These are phyloP conservation scores for Oryzias celebensis DNA, from an alignment of 2,113 vertebrate species.

Conservation along the genomic window DNA sequence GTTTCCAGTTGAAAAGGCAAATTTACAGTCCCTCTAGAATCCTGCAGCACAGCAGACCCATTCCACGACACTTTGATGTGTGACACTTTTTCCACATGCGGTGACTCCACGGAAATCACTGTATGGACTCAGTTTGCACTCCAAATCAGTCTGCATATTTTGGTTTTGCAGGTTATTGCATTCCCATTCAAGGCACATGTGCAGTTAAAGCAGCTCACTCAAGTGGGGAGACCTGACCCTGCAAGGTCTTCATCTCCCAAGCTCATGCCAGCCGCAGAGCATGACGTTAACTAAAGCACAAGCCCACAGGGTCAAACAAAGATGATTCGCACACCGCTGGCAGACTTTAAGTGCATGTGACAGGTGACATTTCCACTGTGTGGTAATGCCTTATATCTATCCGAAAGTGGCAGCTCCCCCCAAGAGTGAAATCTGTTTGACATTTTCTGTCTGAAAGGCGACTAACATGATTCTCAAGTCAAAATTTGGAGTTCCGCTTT, in stretches of 20 bases:
- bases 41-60: constrained; percentile 12
- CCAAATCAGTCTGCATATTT: constrained; percentile 34
- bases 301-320: constrained; percentile 41
- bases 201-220: no score
- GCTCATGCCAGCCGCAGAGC: constrained; percentile 43
- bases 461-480: constrained; percentile 27
- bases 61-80: constrained; percentile 38
- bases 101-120: constrained; percentile 12
- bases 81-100: constrained; percentile 17
- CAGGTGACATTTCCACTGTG: constrained; percentile 72
- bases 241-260: constrained; percentile 20
- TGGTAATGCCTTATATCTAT: constrained; percentile 64
- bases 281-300: constrained; percentile 47
- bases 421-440: constrained; percentile 52
- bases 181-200: no score
- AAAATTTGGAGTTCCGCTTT: constrained; percentile 31
- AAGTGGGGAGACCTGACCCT: constrained; percentile 1
- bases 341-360: constrained; percentile 64
- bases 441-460: constrained; percentile 47
- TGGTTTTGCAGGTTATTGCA: no score
- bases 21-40: constrained; percentile 28
- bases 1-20: constrained; percentile 37
- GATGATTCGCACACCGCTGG: constrained; percentile 32
- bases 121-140: constrained; percentile 32
- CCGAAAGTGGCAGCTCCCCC: constrained; percentile 48